Base-by-base conservation (phyloP, 2,888 invertebrate genomes). In the Atrina japonica region DNA sequence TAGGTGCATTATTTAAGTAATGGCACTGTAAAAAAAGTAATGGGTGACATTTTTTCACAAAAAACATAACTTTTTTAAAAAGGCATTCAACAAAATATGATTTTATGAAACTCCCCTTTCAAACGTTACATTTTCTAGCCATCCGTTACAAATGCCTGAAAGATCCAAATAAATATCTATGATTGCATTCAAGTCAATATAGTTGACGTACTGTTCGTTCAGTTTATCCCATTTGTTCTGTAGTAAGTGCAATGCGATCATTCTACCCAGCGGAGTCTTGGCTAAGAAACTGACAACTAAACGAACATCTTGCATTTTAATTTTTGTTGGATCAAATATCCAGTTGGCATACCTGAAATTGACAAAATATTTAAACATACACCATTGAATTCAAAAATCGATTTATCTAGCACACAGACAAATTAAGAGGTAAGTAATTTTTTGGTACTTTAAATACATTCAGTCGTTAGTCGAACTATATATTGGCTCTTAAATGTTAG, bases 201-300 rank as follows among this genome's bases (percentile, higher is more conserved):
- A 18, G 21, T 35, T 14, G 5, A 58, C 76, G 58, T 75, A 89
- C 89, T 80, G 85, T 67, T 80, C 73, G 68, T 86, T 86, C 14
- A 90, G 82, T 30, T 85, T 82, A 21, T 88, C 80, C 90, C 89
- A 90, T 68, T 86, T 81, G 16, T 81, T 88, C 75, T 88, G 80
- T n/a, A 89, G 73, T 67, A 90, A 88, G 61, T 88, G 83, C 9
- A 89, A 77, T 25, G 88, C 84, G 30, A 90, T 86, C 76, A 86
- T 87, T 25, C 89, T 73, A 2, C 88, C 86, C 11, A 88, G 81
- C 0, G 88, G 86, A 16, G 86, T 88, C 67, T 85, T 80, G 6
- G 85, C 77, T 67, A 88, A 87, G 73, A 86, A 89, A 27, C 83
- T 82, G 76, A 88, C 87, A 21, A 89, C 86, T 11, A 87, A 81